These are phyloP conservation scores for Amphiduros pacificus DNA, from an alignment of 2,888 invertebrate species.

Conservation along the genomic window DNA sequence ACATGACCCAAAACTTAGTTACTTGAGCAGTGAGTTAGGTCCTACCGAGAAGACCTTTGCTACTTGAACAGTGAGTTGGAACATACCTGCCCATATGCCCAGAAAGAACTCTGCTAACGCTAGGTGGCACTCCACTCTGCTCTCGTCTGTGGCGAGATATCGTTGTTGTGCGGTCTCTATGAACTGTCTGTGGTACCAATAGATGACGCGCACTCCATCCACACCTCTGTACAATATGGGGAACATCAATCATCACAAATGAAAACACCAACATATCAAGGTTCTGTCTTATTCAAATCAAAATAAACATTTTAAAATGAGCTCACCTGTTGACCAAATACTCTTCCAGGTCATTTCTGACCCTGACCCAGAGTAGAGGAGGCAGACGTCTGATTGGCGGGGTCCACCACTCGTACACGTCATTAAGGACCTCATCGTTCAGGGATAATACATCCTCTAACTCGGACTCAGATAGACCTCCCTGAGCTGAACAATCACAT, in stretches of 20 bases:
- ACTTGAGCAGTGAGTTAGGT: no score
- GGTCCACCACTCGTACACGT: slow-evolving; percentile 49
- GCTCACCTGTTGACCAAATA: slow-evolving; percentile 26
- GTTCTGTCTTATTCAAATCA: no score
- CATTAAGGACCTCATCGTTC: slow-evolving; percentile 48
- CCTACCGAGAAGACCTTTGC: no score
- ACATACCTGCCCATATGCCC: slow-evolving; percentile 26
- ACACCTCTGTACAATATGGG: slow-evolving; percentile 22
- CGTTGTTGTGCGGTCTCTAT: slow-evolving; percentile 40
- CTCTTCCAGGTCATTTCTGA: slow-evolving; percentile 40
- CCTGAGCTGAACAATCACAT: slow-evolving; percentile 21
- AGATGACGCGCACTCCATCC: slow-evolving; percentile 38
- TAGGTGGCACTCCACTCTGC: slow-evolving; percentile 27
- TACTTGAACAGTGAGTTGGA: no score
- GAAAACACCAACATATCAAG: no score
- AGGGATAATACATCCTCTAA: slow-evolving; percentile 49
- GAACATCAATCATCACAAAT: no score
- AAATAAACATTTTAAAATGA: neutral
- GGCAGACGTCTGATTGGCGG: slow-evolving; percentile 53
- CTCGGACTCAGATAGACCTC: slow-evolving; percentile 44
- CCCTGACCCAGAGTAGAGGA: slow-evolving; percentile 46
- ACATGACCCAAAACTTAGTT: no score
- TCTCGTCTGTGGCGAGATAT: slow-evolving; percentile 34
- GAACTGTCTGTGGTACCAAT: slow-evolving; percentile 53
- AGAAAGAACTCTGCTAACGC: slow-evolving; percentile 44